A percentile compares a stretch with the other conserved stretches of the same genome.
These are phyloP conservation scores for Epinotia bilunana DNA, from an alignment of 2,888 invertebrate genomes.

Conservation along the genomic window DNA sequence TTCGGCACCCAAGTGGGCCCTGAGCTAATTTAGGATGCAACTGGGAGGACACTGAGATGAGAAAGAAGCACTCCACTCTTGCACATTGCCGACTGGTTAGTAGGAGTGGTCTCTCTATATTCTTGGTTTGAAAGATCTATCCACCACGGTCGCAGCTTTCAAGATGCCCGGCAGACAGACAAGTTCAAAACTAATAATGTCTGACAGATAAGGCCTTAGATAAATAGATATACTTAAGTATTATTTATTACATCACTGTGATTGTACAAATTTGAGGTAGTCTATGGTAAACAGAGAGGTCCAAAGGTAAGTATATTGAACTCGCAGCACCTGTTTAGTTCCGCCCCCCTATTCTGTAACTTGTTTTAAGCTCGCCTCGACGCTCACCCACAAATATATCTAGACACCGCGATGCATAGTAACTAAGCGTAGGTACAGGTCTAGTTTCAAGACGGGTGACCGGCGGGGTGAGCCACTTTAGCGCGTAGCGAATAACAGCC, in stretches of 20 bases:
- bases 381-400: too few relatives aligned
- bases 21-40: background rate
- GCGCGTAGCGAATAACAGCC: too few relatives aligned
- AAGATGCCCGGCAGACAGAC: background rate
- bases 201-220: background rate
- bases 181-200: background rate
- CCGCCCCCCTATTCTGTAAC: too few relatives aligned
- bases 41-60: background rate
- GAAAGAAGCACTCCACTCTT: background rate
- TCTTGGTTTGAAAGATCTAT: background rate
- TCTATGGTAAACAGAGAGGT: slow-evolving; percentile 14
- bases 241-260: background rate
- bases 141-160: background rate
- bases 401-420: too few relatives aligned
- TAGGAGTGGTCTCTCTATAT: background rate
- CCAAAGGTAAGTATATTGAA: slow-evolving; percentile 19
- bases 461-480: too few relatives aligned
- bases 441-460: too few relatives aligned
- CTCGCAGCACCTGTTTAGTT: slow-evolving; percentile 27
- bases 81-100: background rate
- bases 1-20: background rate
- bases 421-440: too few relatives aligned
- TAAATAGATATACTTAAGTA: background rate
- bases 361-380: too few relatives aligned
- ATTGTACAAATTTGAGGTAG: background rate